A percentile compares a stretch with the other conserved stretches of the same genome.
These are phyloP conservation scores for Scelioninae gen. 1 DNA, from an alignment of 2,888 invertebrate genomes.

Conservation along the genomic window DNA sequence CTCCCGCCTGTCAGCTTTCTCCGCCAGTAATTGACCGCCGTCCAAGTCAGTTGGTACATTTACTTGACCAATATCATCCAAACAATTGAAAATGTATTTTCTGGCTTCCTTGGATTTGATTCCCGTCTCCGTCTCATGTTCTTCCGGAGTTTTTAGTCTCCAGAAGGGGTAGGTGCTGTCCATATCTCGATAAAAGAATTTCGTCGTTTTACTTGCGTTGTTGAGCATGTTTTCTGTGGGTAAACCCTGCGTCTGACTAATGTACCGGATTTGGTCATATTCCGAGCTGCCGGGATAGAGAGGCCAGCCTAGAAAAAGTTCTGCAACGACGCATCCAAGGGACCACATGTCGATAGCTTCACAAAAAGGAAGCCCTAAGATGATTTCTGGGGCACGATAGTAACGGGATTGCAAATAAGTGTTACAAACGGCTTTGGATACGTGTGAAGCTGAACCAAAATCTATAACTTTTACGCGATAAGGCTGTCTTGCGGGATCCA, in stretches of 20 bases:
- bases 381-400: constrained; percentile 98
- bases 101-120: constrained; percentile 99
- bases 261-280: constrained; percentile 99
- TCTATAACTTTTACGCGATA: constrained; percentile 99
- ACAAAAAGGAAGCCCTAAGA: constrained; percentile 98
- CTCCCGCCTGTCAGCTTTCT: constrained; percentile 98
- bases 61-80: constrained; percentile 99
- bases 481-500: constrained; percentile 98
- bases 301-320: constrained; percentile 99
- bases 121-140: constrained; percentile 98
- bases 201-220: constrained; percentile 98
- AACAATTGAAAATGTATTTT: constrained; percentile 99
- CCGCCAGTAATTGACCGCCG: constrained; percentile 97
- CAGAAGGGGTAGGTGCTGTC: constrained; percentile 95
- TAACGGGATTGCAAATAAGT: constrained; percentile 99
- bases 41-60: constrained; percentile 99
- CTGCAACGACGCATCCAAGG: constrained; percentile 99
- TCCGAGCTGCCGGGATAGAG: constrained; percentile 99
- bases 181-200: constrained; percentile 98
- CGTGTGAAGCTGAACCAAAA: constrained; percentile 99
- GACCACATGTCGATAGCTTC: constrained; percentile 99
- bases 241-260: constrained; percentile 98
- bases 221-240: constrained; percentile 99
- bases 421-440: constrained; percentile 99
- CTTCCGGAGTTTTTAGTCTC: constrained; percentile 97